Base-by-base conservation (phyloP, 2,888 invertebrate genomes). In the Copidosoma aretas region DNA sequence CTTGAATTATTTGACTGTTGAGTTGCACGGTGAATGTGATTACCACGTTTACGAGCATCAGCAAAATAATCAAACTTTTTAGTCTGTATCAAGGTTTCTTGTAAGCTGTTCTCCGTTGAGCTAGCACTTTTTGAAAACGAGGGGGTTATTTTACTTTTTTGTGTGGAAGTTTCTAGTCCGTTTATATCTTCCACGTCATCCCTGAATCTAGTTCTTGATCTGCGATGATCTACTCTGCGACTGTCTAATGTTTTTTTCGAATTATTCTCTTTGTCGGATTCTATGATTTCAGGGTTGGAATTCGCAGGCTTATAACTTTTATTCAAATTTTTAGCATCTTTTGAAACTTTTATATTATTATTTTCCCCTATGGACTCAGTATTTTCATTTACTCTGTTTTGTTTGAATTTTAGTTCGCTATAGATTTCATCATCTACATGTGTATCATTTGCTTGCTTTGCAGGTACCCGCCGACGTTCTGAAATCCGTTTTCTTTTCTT, bases 1-100 rank as follows among this genome's bases (percentile, higher is more conserved):
- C 24, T 58, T n/a, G 57, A 61, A 46, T 60, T 73, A 54, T 41
- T 70, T 22, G 69, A 62, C 24, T 72, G 77, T 14, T 70, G 60
- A 0, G 80, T 79, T 52, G 79, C 78, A 8, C 78, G 74, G 21
- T 77, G 68, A 0, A 78, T 77, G 14, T 81, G 81, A 39, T 80
- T 78, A 49, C 79, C 81, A n/a, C 83, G 75, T 22, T 77, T 73
- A 32, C 74, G 64, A 14, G 82, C 82, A 64, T 84, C 81, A 0
- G 84, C 82, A 10, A 73, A 76, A 68, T 79, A 82, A 67, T 83
- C 82, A 53, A 83, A 83, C 70, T 81, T 83, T 52, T 77, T 82
- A 0, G 81, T 79, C 1, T 83, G 83, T 52, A 82, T 77, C n/a
- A 83, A 71, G 1, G 81, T 82, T 70, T 84, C 83, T 2, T 80